Base-by-base conservation (phyloP, 2,888 invertebrate genomes). In the Camptogramma bilineatum region DNA sequence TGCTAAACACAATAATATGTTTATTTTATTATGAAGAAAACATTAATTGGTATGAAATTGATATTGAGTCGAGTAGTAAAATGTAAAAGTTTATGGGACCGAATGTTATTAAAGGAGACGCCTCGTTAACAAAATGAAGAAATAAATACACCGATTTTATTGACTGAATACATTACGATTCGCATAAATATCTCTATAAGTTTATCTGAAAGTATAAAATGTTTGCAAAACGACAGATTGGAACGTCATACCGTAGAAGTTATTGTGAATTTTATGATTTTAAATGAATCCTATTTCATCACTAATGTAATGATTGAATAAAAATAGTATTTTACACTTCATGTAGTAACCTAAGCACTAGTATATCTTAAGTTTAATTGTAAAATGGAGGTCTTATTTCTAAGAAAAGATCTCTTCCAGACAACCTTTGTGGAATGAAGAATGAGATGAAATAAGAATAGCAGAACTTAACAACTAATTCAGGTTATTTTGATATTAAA, bases 101-200 rank as follows among this genome's bases (percentile, higher is more conserved):
- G 71, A 71, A 57, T 48, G 72, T 68, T 74, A 76, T 83, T 83
- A 77, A 79, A 79, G 77, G 75, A 79, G 80, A 82, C 80, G 76
- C 75, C 62, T 83, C 74, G 81, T 86, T 83, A 84, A 8, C 21
- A 83, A 79, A 80, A 85, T 83, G 73, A 79, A 82, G 83, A 74
- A 80, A 77, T 83, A 78, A 81, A 82, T 78, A 76, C 69, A 81
- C 77, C 73, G 69, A 64, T 71, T 74, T 75, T 66, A 68, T 71
- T 74, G 59, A 51, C 10, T 42, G 70, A 56, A 80, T 84, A 82
- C 78, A 82, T 84, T 80, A 78, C 70, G 69, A 77, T 78, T 80
- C 76, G 79, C 79, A 72, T 83, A 71, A 81, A 84, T 75, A 82
- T 81, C 79, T 10, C 56, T 53, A 53, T 62, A 52, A 53, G 69